Evolutionary conservation across 2,888 invertebrate genomes (phyloP).

Genomic region (Callimorpha dominula): DNA sequence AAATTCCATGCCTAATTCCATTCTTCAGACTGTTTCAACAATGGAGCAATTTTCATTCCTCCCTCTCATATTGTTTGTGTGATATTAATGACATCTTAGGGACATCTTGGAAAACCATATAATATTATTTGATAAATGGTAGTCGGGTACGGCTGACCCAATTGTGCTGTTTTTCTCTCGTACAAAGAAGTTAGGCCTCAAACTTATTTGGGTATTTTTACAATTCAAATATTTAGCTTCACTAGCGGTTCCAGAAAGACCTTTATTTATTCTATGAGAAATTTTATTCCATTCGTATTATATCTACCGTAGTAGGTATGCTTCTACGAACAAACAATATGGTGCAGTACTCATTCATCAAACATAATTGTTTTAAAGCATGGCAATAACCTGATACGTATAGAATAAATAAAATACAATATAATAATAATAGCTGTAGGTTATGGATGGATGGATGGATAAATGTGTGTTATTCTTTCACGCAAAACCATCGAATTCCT

Average conservation of each 20-base stretch:
- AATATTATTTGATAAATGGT: conserved; percentile 17
- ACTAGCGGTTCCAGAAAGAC: not conserved
- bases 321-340: too few relatives aligned
- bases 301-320: too few relatives aligned
- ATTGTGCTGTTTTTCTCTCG: conserved; percentile 13
- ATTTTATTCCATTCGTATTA: too few relatives aligned
- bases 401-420: too few relatives aligned
- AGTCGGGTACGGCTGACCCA: conserved; percentile 6
- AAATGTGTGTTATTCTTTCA: too few relatives aligned
- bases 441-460: too few relatives aligned
- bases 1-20: not conserved
- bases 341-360: too few relatives aligned
- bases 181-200: not conserved
- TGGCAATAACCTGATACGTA: too few relatives aligned
- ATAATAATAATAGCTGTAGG: too few relatives aligned
- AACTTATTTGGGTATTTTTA: not conserved
- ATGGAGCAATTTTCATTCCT: not conserved
- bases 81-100: conserved; percentile 1
- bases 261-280: not conserved
- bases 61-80: not conserved
- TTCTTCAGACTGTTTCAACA: not conserved
- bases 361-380: too few relatives aligned
- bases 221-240: conserved; percentile 10
- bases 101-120: not conserved
- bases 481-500: too few relatives aligned